Evolutionary conservation across 1,140 invertebrate genomes (phyloP), one percentile per base, ranked within the genome.

Genomic region (Sycobia sp.): DNA sequence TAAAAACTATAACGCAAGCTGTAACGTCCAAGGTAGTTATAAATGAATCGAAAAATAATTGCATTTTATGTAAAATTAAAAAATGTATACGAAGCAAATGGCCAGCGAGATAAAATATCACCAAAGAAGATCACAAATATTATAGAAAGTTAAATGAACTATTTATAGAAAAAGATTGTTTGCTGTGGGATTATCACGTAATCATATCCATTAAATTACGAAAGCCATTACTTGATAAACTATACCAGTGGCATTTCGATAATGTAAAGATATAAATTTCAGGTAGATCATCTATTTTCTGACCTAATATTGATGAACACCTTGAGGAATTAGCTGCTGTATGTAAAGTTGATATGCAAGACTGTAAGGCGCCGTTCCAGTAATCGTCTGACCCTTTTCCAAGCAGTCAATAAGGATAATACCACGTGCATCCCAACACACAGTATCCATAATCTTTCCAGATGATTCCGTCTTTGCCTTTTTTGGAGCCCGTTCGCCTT

Each of bases 211-310:
- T 36, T 41, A 64, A 8, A 13, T 67, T 72, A 53, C 59, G 66
- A 44, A 20, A 58, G 14, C 44, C 67, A 46, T 50, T 77, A n/a
- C 63, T 79, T 20, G 18, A 68, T 18, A 65, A 75, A 56, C 66
- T 84, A n/a, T 81, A 83, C 70, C 55, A 36, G 3, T 69, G 69
- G 5, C 81, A 84, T 70, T 68, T 74, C 36, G 78, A 81, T 13
- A 77, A 79, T 14, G 72, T 75, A 5, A 73, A 77, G 49, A 81
- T 82, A 70, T 83, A 84, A 58, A 51, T 64, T 25, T 36, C 76
- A 10, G 76, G 80, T 13, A 57, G 81, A 8, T 71, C 58, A 9
- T 75, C 78, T 58, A 67, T 82, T 5, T 84, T 72, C 69, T 85
- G 81, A 81, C 74, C 75, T 22, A 65, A 70, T 5, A 71, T 84